Conservation (phyloP, 2,797 vertebrate genomes). For the Gymnoscopelus braueri region DNA sequence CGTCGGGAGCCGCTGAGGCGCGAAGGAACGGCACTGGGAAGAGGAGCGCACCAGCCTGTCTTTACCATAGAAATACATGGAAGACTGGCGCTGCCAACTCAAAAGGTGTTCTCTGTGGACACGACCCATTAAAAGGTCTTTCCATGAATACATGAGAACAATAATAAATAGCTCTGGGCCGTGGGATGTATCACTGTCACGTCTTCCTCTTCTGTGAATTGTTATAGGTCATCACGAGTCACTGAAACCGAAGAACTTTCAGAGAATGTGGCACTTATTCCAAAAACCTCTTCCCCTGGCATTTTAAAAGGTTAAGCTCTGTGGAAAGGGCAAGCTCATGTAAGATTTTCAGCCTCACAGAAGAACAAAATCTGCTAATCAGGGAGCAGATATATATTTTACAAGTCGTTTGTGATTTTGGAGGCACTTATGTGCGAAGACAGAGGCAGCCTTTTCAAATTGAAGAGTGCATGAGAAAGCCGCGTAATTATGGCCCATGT, state of each 20-base stretch:
- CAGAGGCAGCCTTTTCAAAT: constrained; percentile 1
- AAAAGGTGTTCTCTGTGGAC: too few species aligned
- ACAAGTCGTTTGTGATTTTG: constrained; percentile 58
- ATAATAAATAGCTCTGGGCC: constrained; percentile 63
- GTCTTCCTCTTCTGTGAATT: constrained; percentile 46
- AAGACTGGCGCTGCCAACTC: too few species aligned
- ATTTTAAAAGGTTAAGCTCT: constrained; percentile 82
- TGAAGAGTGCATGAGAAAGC: constrained; percentile 2
- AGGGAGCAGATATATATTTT: constrained; percentile 45
- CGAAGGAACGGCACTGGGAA: too few species aligned
- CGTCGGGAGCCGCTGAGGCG: too few species aligned
- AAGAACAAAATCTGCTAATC: constrained; percentile 63
- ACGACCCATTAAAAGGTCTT: constrained; percentile 42
- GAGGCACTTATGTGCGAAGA: constrained; percentile 28
- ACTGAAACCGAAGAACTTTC: constrained; percentile 64
- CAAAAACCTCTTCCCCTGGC: constrained; percentile 72
- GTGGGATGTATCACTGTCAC: constrained; percentile 73
- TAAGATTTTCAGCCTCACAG: constrained; percentile 67
- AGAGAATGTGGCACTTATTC: constrained; percentile 68
- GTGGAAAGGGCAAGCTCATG: constrained; percentile 79
- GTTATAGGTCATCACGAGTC: constrained; percentile 69
- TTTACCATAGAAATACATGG: too few species aligned
- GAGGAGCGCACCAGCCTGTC: too few species aligned
- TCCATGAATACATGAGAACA: constrained; percentile 50
- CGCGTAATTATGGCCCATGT: background rate